Conservation (phyloP, 2,113 vertebrate genomes). For the Mirounga angustirostris region DNA sequence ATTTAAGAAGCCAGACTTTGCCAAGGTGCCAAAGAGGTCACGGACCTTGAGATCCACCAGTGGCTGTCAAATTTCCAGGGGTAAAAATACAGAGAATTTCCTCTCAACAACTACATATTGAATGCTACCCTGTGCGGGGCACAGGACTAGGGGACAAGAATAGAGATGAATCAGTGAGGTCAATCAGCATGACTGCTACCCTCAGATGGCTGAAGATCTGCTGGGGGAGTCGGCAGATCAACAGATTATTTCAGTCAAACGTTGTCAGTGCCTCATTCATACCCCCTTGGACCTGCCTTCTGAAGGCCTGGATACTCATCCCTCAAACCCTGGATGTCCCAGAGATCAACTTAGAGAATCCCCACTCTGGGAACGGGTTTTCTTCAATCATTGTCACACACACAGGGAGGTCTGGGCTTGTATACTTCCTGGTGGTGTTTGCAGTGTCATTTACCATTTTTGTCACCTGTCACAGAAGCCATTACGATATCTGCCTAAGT, state of each 20-base stretch:
- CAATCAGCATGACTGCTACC: background rate
- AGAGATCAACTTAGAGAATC: background rate
- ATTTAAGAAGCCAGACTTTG: background rate
- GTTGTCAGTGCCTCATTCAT: too few species aligned
- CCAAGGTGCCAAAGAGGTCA: background rate
- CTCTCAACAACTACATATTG: background rate
- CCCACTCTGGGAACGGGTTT: background rate
- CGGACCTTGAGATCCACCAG: constrained; percentile 18
- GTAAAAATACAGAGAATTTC: background rate
- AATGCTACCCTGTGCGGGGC: background rate
- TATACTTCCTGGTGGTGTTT: background rate
- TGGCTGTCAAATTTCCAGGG: constrained; percentile 18
- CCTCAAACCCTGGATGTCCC: background rate
- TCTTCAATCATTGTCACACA: background rate
- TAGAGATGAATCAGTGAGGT: background rate
- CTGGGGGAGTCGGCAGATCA: background rate
- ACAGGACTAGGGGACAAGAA: background rate
- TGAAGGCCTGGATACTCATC: background rate
- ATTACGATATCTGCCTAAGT: constrained; percentile 76
- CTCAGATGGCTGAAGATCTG: background rate
- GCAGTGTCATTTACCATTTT: constrained; percentile 73
- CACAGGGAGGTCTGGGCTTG: background rate
- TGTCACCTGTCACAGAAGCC: constrained; percentile 59
- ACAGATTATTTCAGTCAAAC: background rate
- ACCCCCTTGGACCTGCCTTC: background rate